These are phyloP conservation scores for Daubentonia madagascariensis DNA, from an alignment of 2,113 vertebrate species.

Conservation along the genomic window DNA sequence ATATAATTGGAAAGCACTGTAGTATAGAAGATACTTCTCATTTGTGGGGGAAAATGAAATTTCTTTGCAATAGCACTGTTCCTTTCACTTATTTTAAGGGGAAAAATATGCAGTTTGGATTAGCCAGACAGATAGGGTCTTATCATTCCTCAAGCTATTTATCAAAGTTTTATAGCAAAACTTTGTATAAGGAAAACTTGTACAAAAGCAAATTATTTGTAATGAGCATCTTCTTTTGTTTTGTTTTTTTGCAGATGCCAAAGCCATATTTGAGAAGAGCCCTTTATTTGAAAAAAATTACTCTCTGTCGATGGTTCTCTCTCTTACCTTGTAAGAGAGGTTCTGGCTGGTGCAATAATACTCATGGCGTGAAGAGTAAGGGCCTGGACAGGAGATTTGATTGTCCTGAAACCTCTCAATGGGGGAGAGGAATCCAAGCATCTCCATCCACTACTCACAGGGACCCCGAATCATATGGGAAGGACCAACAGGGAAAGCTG, in stretches of 20 bases:
- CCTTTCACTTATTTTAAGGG: slow-evolving; percentile 32
- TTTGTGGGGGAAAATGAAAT: not conserved
- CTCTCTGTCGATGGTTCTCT: not conserved
- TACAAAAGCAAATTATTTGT: slow-evolving; percentile 35
- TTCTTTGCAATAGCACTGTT: slow-evolving; percentile 23
- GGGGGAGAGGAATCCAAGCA: not conserved
- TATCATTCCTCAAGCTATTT: not conserved
- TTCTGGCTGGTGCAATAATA: not conserved
- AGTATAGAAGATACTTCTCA: slow-evolving; percentile 41
- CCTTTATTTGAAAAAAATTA: not conserved
- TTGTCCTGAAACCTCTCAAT: not conserved
- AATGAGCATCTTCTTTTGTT: not conserved
- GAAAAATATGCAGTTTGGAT: not conserved
- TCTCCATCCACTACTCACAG: not conserved
- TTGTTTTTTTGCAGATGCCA: not conserved
- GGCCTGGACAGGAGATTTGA: not conserved
- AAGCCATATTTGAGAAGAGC: not conserved
- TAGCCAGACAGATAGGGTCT: not conserved
- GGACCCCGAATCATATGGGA: not conserved
- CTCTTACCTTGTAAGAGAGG: not conserved
- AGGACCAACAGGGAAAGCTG: not conserved
- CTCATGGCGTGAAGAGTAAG: not conserved
- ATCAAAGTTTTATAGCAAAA: not conserved
- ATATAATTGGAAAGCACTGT: slow-evolving; percentile 59
- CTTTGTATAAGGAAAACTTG: not conserved